These are phyloP conservation scores for Lycophotia porphyrea DNA, from an alignment of 2,888 invertebrate genomes.

Conservation along the genomic window DNA sequence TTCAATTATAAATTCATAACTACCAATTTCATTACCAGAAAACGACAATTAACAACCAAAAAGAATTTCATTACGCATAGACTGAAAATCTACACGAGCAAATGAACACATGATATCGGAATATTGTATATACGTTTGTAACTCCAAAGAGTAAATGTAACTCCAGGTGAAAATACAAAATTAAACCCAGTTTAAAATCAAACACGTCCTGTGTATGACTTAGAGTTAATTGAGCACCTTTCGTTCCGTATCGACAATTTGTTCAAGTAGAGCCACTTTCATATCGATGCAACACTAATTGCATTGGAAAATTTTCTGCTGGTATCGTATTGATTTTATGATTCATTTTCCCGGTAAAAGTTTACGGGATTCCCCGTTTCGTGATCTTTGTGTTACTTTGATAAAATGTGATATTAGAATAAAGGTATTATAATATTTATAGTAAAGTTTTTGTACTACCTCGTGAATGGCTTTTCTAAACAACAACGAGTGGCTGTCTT, in stretches of 20 bases:
- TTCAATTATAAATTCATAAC: not conserved
- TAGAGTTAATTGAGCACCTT: slow-evolving; percentile 70
- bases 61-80: not conserved
- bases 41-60: not conserved
- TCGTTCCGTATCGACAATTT: slow-evolving; percentile 54
- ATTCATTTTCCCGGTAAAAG: slow-evolving; percentile 31
- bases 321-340: slow-evolving; percentile 53
- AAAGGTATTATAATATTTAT: not conserved
- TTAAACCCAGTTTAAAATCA: slow-evolving; percentile 49
- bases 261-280: slow-evolving; percentile 62
- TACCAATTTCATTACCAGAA: not conserved
- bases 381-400: slow-evolving; percentile 12
- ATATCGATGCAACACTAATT: slow-evolving; percentile 58
- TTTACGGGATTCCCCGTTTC: slow-evolving; percentile 12
- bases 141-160: slow-evolving; percentile 26
- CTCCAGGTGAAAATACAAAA: slow-evolving; percentile 43
- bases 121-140: not conserved
- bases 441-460: not conserved
- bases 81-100: not conserved
- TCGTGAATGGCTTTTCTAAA: not conserved
- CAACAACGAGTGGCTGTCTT: not conserved
- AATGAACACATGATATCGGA: slow-evolving; percentile 15
- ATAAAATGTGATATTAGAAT: not conserved
- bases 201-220: slow-evolving; percentile 70
- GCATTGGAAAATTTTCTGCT: slow-evolving; percentile 55